phyloP scores from a whole-genome alignment of 1,140 invertebrate species.

The Periplaneta americana region DNA sequence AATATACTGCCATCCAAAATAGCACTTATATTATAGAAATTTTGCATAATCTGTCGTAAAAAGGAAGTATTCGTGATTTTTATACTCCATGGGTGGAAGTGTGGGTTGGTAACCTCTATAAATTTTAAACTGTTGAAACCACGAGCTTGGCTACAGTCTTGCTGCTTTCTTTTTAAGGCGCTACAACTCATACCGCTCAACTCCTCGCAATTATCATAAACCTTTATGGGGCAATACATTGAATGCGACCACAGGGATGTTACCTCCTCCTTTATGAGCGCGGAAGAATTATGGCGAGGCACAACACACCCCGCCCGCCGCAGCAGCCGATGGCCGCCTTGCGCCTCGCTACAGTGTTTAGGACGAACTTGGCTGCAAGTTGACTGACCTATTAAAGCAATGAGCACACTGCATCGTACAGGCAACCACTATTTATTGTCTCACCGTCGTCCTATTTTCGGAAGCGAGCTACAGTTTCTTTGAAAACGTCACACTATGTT shows the following conservation, averaged over 20 bases:
- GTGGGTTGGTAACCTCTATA: background rate
- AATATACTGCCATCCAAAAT: background rate
- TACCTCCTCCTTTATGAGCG: background rate
- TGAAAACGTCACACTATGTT: too few species aligned
- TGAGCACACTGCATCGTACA: background rate
- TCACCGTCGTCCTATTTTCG: too few species aligned
- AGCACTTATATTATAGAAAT: background rate
- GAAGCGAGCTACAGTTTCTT: too few species aligned
- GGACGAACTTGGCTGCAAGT: background rate
- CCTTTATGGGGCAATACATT: background rate
- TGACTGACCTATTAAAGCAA: background rate
- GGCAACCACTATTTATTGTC: background rate
- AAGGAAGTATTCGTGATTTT: background rate
- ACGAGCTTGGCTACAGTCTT: background rate
- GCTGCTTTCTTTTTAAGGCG: background rate
- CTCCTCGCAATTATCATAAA: background rate
- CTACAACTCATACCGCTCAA: background rate
- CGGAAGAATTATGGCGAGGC: background rate
- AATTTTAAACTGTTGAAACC: background rate
- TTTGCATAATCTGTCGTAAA: background rate
- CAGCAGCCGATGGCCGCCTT: background rate
- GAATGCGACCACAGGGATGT: background rate
- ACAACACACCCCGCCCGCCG: background rate
- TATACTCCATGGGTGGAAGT: background rate
- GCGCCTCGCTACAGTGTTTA: background rate